phyloP scores from a whole-genome alignment of 2,113 vertebrate species.

The Panthera uncia region DNA sequence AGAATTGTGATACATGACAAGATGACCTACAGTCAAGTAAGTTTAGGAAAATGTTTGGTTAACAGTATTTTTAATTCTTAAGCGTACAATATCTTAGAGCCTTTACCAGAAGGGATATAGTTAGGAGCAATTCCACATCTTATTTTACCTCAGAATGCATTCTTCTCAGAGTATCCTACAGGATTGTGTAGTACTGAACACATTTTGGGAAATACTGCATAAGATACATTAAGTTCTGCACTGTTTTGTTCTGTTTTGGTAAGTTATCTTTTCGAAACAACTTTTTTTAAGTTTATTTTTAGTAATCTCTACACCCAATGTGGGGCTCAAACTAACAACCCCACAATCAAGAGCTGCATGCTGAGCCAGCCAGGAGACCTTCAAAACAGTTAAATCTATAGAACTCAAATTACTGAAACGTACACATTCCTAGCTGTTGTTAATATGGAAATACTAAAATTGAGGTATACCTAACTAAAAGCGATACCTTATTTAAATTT shows the following conservation, averaged over 20 bases:
- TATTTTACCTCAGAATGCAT: neutral
- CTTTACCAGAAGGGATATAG: neutral
- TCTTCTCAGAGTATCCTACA: neutral
- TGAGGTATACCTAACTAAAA: neutral
- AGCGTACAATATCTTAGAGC: neutral
- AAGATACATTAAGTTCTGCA: neutral
- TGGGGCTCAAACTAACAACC: too few relatives aligned
- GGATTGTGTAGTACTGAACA: neutral
- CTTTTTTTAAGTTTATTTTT: neutral
- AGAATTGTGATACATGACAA: neutral
- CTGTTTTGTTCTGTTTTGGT: neutral
- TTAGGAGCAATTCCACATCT: neutral
- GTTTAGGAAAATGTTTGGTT: neutral
- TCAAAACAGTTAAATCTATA: neutral
- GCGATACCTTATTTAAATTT: neutral
- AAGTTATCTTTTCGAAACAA: neutral
- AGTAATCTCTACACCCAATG: too few relatives aligned
- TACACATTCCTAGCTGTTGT: neutral
- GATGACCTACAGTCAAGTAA: neutral
- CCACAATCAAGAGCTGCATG: too few relatives aligned
- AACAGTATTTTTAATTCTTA: neutral
- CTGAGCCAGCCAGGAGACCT: too few relatives aligned
- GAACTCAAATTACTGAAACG: neutral
- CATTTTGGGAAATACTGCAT: neutral
- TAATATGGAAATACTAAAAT: slow-evolving; percentile 38